Conservation (phyloP, 2,113 vertebrate genomes). For the Lepus timidus region DNA sequence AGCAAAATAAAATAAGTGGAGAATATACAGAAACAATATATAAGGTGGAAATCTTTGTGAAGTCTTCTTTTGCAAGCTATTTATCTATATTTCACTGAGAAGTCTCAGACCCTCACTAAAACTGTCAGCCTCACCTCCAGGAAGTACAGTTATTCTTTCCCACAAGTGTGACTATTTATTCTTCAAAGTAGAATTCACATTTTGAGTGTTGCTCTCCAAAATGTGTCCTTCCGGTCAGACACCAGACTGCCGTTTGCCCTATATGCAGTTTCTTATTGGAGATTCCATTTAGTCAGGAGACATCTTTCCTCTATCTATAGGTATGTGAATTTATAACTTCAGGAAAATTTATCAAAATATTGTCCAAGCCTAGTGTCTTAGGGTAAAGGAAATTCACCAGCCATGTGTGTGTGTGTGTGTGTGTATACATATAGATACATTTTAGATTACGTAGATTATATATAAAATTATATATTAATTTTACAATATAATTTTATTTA, state of each 20-base stretch:
- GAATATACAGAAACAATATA: neutral
- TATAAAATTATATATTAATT: too few relatives aligned
- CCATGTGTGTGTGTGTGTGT: too few relatives aligned
- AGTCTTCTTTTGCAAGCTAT: neutral
- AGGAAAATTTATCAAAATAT: neutral
- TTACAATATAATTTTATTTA: too few relatives aligned
- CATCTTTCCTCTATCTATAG: neutral
- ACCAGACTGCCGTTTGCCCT: neutral
- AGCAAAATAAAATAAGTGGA: neutral
- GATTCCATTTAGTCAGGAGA: neutral
- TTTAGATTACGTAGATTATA: too few relatives aligned
- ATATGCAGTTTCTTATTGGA: neutral
- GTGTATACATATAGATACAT: too few relatives aligned
- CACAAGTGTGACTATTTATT: neutral
- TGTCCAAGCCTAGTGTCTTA: neutral
- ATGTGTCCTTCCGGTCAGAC: neutral
- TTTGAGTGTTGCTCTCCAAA: rapidly evolving
- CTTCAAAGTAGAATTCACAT: neutral
- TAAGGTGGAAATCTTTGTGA: neutral
- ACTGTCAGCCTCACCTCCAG: neutral
- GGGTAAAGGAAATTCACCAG: too few relatives aligned
- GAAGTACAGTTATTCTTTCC: neutral
- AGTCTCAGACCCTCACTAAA: neutral
- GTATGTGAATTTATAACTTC: neutral
- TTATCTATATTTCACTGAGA: neutral